Evolutionary conservation across 2,888 invertebrate genomes (phyloP).

Genomic region (Philopedon plagiatum): DNA sequence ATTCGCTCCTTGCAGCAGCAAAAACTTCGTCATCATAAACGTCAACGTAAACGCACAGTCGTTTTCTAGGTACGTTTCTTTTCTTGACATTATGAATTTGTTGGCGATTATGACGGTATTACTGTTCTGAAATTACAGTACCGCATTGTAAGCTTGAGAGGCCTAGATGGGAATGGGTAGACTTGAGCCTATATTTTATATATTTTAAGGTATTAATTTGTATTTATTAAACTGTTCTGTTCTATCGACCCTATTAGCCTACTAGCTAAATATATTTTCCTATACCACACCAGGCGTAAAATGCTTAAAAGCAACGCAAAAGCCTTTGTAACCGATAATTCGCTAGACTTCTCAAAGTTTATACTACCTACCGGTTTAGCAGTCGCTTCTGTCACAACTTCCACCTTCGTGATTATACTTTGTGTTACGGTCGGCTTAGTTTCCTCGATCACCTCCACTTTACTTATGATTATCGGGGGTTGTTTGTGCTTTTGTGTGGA

Average conservation of each 20-base stretch:
- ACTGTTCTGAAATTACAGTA: no score
- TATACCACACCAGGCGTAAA: background rate
- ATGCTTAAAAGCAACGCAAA: background rate
- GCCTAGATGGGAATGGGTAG: no score
- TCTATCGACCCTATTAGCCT: background rate
- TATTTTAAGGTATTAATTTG: no score
- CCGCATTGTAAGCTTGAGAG: no score
- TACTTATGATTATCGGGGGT: slow-evolving; percentile 52
- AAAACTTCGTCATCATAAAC: no score
- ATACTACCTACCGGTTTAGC: slow-evolving; percentile 42
- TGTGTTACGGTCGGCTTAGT: slow-evolving; percentile 35
- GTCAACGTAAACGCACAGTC: no score
- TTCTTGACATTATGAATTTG: no score
- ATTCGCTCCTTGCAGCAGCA: no score
- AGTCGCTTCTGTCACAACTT: slow-evolving; percentile 41
- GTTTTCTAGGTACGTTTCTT: no score
- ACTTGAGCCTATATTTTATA: no score
- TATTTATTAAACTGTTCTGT: no score
- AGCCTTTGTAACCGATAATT: slow-evolving; percentile 14
- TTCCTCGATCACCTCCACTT: slow-evolving; percentile 54
- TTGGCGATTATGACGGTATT: no score
- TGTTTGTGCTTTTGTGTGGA: slow-evolving; percentile 66
- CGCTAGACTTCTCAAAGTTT: slow-evolving; percentile 5
- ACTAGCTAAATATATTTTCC: background rate
- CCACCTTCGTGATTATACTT: slow-evolving; percentile 48